phyloP scores from a whole-genome alignment of 2,888 invertebrate genomes.

The Dryomyza anilis region DNA sequence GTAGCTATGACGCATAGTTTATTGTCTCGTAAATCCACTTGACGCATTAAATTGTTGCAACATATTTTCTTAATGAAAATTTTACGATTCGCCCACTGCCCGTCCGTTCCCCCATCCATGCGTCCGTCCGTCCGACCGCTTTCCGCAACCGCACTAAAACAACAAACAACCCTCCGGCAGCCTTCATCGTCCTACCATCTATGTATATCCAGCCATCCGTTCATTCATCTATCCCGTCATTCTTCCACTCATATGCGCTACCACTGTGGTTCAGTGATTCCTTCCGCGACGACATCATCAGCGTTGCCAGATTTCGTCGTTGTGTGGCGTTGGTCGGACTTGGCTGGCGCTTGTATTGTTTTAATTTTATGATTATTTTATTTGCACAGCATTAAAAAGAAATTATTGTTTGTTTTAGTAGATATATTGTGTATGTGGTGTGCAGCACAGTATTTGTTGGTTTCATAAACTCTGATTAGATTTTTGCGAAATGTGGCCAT shows the following conservation, averaged over 20 bases:
- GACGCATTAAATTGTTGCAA: conserved; percentile 40
- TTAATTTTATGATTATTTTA: conserved; percentile 27
- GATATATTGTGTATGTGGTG: neutral
- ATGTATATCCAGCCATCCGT: neutral
- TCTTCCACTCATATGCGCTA: neutral
- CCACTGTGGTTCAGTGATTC: conserved; percentile 15
- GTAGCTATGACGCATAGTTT: conserved; percentile 14
- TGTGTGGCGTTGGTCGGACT: conserved; percentile 19
- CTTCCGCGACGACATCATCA: neutral
- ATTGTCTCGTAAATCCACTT: conserved; percentile 37
- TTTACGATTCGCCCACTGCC: conserved; percentile 34
- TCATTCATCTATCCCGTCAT: neutral
- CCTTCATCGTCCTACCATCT: neutral
- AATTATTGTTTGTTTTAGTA: conserved; percentile 22
- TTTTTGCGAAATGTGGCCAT: conserved; percentile 27
- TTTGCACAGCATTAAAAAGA: conserved; percentile 32
- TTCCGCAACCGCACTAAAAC: neutral
- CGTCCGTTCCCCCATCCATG: too few species aligned
- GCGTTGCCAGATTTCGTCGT: neutral
- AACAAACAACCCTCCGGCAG: neutral
- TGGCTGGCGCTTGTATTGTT: conserved; percentile 21
- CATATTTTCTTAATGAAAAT: conserved; percentile 47
- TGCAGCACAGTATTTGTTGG: neutral
- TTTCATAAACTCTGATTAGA: conserved; percentile 14
- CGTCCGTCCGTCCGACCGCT: too few species aligned